phyloP scores from a whole-genome alignment of 1,140 invertebrate genomes.

The Ceratina australensis region DNA sequence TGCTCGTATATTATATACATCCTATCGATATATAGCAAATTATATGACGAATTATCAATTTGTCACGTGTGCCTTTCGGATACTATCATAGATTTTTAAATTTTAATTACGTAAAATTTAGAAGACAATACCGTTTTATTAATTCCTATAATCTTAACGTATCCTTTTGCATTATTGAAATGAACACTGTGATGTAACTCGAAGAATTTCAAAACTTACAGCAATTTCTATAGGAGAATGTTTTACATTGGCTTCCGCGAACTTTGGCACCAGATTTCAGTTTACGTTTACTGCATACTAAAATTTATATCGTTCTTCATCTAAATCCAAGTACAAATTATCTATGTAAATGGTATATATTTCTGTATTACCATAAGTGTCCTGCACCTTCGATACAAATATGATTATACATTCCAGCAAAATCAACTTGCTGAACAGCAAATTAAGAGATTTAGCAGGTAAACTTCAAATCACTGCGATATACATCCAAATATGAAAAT shows the following conservation, averaged over 20 bases:
- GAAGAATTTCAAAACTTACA: conserved; percentile 15
- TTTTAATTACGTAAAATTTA: background rate
- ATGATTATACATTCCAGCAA: conserved; percentile 41
- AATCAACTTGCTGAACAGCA: conserved; percentile 50
- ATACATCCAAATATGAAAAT: conserved; percentile 40
- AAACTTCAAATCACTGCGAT: conserved; percentile 21
- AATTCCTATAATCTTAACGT: background rate
- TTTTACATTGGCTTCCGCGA: background rate
- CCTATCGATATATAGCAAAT: too few species aligned
- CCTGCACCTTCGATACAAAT: conserved; percentile 44
- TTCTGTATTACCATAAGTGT: conserved; percentile 23
- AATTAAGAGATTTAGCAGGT: conserved; percentile 24
- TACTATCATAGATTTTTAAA: too few species aligned
- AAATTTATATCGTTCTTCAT: background rate
- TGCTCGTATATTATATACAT: too few species aligned
- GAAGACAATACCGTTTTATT: conserved; percentile 4
- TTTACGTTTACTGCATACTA: background rate
- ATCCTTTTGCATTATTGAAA: background rate
- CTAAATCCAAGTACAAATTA: conserved; percentile 39
- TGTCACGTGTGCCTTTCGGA: too few species aligned
- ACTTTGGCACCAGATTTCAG: conserved; percentile 20
- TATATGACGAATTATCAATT: too few species aligned
- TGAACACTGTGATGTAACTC: background rate
- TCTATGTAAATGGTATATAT: conserved; percentile 25
- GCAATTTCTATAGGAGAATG: background rate